phyloP scores from a whole-genome alignment of 1,140 invertebrate species.

The Bicyclus anynana region DNA sequence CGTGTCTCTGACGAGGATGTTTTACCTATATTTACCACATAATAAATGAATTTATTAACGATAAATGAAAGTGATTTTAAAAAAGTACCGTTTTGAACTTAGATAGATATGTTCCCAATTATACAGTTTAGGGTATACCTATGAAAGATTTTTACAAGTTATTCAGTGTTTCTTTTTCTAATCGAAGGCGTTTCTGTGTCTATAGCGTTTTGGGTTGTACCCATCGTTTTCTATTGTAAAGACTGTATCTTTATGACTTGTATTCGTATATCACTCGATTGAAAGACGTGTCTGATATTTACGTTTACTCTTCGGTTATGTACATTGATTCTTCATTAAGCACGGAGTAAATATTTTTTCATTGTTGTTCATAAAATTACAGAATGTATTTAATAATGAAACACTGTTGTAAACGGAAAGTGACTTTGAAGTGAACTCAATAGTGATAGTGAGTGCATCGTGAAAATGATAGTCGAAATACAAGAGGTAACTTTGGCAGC shows the following conservation, averaged over 20 bases:
- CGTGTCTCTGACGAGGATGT: background rate
- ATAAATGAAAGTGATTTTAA: constrained; percentile 2
- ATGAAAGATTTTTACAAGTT: constrained; percentile 19
- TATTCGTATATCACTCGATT: background rate
- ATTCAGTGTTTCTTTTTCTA: constrained; percentile 14
- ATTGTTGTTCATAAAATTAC: background rate
- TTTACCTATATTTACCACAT: constrained; percentile 2
- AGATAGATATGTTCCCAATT: constrained; percentile 26
- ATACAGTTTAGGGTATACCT: constrained; percentile 17
- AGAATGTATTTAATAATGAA: constrained; percentile 11
- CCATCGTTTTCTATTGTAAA: constrained; percentile 9
- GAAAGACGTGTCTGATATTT: background rate
- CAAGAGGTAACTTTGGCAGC: constrained; percentile 57
- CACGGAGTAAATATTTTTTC: background rate
- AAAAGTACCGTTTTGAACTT: constrained; percentile 3
- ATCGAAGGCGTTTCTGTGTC: constrained; percentile 11
- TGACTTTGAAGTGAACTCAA: constrained; percentile 37
- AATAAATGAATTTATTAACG: constrained; percentile 10
- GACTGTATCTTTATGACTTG: constrained; percentile 8
- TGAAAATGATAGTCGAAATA: constrained; percentile 72
- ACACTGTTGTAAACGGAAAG: constrained; percentile 24
- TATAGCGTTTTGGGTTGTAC: constrained; percentile 16
- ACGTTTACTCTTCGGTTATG: background rate
- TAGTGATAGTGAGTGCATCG: constrained; percentile 40
- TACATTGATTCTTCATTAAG: background rate